Evolutionary conservation across 2,113 vertebrate species (phyloP).

Genomic region (Proterorhinus semilunaris): DNA sequence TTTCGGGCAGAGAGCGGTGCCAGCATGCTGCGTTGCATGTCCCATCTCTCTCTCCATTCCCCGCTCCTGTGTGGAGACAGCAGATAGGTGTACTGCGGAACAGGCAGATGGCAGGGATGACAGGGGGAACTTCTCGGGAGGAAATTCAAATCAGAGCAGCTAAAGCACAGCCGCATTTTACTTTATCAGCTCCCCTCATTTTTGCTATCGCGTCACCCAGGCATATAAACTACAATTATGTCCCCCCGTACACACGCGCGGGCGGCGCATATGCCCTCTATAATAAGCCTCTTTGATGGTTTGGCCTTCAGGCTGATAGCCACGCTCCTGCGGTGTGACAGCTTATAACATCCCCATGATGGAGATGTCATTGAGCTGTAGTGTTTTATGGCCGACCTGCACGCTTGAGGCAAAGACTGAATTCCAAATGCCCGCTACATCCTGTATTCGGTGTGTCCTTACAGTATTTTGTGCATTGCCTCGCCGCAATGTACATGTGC

Average conservation of each 20-base stretch:
- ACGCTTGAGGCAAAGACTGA: conserved; percentile 47
- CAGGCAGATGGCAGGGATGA: conserved; percentile 72
- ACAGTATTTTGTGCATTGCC: background rate
- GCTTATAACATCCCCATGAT: conserved; percentile 69
- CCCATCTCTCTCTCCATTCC: conserved; percentile 33
- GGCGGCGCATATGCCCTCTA: conserved; percentile 30
- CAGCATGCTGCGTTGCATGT: conserved; percentile 45
- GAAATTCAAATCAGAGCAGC: conserved; percentile 45
- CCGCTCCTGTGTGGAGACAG: conserved; percentile 39
- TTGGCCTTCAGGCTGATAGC: conserved; percentile 64
- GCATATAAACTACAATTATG: conserved; percentile 30
- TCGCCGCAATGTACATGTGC: background rate
- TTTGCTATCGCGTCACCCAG: conserved; percentile 21
- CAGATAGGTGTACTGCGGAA: conserved; percentile 64
- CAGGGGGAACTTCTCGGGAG: conserved; percentile 59
- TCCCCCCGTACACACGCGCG: conserved; percentile 9
- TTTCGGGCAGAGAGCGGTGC: conserved; percentile 51
- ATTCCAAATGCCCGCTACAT: conserved; percentile 15
- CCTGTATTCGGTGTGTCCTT: background rate
- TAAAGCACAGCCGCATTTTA: conserved; percentile 21
- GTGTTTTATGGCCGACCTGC: conserved; percentile 59
- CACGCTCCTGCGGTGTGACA: conserved; percentile 52
- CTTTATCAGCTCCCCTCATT: conserved; percentile 17
- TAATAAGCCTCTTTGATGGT: conserved; percentile 55
- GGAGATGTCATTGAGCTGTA: conserved; percentile 65